These are phyloP conservation scores for Lycaon pictus DNA, from an alignment of 2,113 vertebrate genomes.

Conservation along the genomic window DNA sequence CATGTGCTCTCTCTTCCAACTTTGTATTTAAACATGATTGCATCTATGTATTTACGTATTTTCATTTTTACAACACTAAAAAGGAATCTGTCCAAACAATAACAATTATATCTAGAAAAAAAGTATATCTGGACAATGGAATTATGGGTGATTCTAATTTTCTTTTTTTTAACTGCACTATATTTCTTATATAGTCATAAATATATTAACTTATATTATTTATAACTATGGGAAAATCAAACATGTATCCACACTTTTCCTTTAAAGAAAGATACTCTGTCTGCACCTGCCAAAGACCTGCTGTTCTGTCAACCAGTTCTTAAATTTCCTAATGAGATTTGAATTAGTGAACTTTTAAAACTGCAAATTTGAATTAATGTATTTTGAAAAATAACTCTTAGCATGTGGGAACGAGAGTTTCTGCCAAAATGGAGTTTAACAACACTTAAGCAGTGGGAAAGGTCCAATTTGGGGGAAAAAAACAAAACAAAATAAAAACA, in stretches of 20 bases:
- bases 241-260: neutral
- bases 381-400: slow-evolving; percentile 8
- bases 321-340: slow-evolving; percentile 7
- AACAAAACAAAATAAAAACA: neutral
- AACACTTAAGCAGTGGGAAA: neutral
- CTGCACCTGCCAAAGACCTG: neutral
- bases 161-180: neutral
- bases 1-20: neutral
- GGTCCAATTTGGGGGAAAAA: neutral
- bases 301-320: neutral
- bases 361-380: slow-evolving; percentile 25
- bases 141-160: neutral
- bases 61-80: neutral
- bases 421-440: neutral
- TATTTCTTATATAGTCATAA: neutral
- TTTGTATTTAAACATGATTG: neutral
- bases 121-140: neutral
- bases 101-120: neutral
- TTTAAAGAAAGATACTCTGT: neutral
- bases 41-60: neutral
- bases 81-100: neutral
- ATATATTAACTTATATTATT: neutral
- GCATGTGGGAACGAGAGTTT: neutral
- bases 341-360: slow-evolving; percentile 8
- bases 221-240: neutral